Evolutionary conservation across 2,113 vertebrate species (phyloP).

Genomic region (Malurus melanocephalus): DNA sequence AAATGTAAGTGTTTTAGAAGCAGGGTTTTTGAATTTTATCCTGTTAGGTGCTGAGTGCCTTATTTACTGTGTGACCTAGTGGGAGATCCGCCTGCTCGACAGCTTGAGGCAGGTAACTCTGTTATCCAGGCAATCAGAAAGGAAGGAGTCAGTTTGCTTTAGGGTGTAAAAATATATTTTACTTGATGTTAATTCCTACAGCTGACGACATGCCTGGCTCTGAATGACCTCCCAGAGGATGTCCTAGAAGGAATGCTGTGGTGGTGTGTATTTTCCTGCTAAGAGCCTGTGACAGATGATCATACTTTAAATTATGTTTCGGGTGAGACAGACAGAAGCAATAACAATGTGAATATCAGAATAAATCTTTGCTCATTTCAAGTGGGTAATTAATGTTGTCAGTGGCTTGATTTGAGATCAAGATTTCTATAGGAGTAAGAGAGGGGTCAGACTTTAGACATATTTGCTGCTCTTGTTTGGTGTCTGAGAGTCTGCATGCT

Average conservation of each 20-base stretch:
- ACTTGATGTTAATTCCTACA: constrained; percentile 11
- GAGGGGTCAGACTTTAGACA: not conserved
- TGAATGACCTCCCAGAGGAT: constrained; percentile 26
- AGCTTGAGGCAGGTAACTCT: not conserved
- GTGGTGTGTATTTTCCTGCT: not conserved
- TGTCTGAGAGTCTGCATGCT: not conserved
- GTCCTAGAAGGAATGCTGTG: not conserved
- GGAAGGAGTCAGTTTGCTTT: not conserved
- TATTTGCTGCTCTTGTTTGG: not conserved
- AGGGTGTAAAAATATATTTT: not conserved
- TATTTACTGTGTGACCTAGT: not conserved
- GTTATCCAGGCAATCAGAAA: not conserved
- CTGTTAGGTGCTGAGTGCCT: not conserved
- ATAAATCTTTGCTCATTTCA: constrained; percentile 27
- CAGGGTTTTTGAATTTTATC: constrained; percentile 1
- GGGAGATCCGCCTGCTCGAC: not conserved
- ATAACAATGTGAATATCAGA: constrained; percentile 18
- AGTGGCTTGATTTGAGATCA: not conserved
- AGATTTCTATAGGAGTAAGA: not conserved
- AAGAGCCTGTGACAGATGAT: not conserved
- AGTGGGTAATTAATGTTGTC: not conserved
- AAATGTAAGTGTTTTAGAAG: constrained; percentile 23
- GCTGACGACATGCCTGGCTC: not conserved
- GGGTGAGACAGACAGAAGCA: not conserved
- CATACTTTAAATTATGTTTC: constrained; percentile 7